Base-by-base conservation (phyloP, 2,888 invertebrate genomes). In the Dryobotodes eremita region DNA sequence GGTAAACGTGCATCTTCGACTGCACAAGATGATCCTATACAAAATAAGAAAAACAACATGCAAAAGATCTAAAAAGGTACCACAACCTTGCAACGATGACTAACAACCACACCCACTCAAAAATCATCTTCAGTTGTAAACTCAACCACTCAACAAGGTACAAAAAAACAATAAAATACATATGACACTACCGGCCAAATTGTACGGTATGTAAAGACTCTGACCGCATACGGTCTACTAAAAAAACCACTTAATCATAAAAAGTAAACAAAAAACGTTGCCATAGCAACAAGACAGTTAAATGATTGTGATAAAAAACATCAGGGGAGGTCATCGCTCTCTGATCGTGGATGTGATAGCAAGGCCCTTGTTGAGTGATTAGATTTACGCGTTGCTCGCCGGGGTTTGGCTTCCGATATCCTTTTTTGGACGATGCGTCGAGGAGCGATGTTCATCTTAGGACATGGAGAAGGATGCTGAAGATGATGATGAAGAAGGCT, bases 261-360 rank as follows among this genome's bases (percentile, higher is more conserved):
- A 75, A 71, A 57, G 7, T 50, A 48, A 72, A 71, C 72, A 71
- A 75, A 87, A 86, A 77, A 68, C 48, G 3, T 64, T 36, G 8
- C 48, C 61, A 31, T 80, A 20, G 88, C 26, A 85, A 85, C 88
- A 71, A 69, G 53, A 76, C 76, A 77, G 59, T 66, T 83, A 8
- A 50, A 31, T 31, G 6, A 26, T 50, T 69, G 36, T 61, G 55
- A 75, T 46, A 76, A 79, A 87, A n/a, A 73, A 76, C 57, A 50
- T 53, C 0, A 53, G n/a, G 42, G 42, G 69, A 83, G 84, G 87
- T 75, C 85, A 61, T 42, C 66, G 73, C 8, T 73, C 87, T 59
- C n/a, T 70, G 72, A 61, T 73, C 36, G 59, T n/a, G 20, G n/a
- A 15, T 36, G 6, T 71, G 84, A 84, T 84, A 84, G 31, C 64